phyloP scores from a whole-genome alignment of 2,113 vertebrate species.

The Hoplias malabaricus region DNA sequence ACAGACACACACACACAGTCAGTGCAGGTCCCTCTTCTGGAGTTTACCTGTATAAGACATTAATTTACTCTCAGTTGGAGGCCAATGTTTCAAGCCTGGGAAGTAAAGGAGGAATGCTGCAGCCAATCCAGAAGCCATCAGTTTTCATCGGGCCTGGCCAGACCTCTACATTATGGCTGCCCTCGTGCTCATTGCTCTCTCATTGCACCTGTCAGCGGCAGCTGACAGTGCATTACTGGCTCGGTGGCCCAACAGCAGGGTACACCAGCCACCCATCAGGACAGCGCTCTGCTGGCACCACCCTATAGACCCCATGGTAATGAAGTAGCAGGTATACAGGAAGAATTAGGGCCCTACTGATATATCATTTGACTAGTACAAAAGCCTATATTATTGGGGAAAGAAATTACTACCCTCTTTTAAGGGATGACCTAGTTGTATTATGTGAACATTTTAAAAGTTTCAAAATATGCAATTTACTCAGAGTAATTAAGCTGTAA shows the following conservation, averaged over 20 bases:
- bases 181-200: conserved; percentile 48
- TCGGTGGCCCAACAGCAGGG: conserved; percentile 73
- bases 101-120: conserved; percentile 23
- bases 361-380: not conserved
- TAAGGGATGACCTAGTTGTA: too few species aligned
- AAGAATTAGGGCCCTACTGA: not conserved
- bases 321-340: not conserved
- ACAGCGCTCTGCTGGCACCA: conserved; percentile 5
- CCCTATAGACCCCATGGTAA: conserved; percentile 12
- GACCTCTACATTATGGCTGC: conserved; percentile 47
- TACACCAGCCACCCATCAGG: conserved; percentile 73
- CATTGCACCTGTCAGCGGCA: conserved; percentile 60
- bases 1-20: conserved; percentile 24
- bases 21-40: conserved; percentile 47
- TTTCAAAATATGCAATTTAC: too few species aligned
- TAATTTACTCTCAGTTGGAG: conserved; percentile 31
- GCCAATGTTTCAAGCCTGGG: conserved; percentile 2
- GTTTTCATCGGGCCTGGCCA: conserved; percentile 81
- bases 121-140: conserved; percentile 86
- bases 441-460: too few species aligned
- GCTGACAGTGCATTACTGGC: conserved; percentile 77
- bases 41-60: conserved; percentile 34
- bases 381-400: not conserved
- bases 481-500: too few species aligned
- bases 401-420: too few species aligned